phyloP scores from a whole-genome alignment of 2,888 invertebrate species.

The Altica lythri region DNA sequence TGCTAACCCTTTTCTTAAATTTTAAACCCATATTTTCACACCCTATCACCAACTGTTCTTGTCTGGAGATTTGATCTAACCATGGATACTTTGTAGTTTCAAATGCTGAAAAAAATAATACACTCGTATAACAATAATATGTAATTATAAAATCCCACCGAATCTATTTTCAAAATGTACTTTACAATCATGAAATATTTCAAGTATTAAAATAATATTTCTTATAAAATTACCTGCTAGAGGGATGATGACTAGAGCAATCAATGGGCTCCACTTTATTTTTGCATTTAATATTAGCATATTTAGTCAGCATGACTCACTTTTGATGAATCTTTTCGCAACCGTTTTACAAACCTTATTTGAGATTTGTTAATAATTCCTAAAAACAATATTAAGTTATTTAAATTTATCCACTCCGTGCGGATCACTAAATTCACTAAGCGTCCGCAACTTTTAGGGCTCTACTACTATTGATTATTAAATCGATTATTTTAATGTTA shows the following conservation, averaged over 20 bases:
- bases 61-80: conserved; percentile 55
- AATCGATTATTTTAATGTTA: conserved; percentile 5
- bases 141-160: too few species aligned
- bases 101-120: conserved; percentile 31
- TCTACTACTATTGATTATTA: too few species aligned
- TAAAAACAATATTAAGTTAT: conserved; percentile 14
- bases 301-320: conserved; percentile 35
- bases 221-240: conserved; percentile 26
- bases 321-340: conserved; percentile 47
- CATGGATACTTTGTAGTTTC: conserved; percentile 47
- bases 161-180: too few species aligned
- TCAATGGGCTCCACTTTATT: conserved; percentile 28
- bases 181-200: too few species aligned
- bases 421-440: too few species aligned
- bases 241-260: conserved; percentile 31
- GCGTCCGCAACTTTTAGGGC: too few species aligned
- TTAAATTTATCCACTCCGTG: too few species aligned
- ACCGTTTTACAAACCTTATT: conserved; percentile 71
- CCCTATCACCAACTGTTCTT: conserved; percentile 50
- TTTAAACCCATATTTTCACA: conserved; percentile 58
- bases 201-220: neutral
- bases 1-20: conserved; percentile 49
- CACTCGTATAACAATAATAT: neutral
- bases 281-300: conserved; percentile 23
- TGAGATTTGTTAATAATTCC: conserved; percentile 74